Conservation (phyloP, 2,797 vertebrate genomes). For the Distichodus sexfasciatus region DNA sequence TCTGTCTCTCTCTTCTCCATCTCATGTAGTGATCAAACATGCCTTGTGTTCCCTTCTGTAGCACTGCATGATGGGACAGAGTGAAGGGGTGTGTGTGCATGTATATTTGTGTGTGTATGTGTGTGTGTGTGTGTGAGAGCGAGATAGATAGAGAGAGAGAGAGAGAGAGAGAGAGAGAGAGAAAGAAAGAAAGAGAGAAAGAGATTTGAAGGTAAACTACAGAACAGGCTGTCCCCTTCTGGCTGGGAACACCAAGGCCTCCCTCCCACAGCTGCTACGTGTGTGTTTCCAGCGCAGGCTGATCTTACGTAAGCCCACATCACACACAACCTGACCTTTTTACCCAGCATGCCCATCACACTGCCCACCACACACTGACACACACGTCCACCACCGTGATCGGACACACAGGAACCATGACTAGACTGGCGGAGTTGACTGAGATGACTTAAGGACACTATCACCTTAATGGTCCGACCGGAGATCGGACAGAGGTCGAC, state of each 20-base stretch:
- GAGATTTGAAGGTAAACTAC: too few species aligned
- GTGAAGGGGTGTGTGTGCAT: neutral
- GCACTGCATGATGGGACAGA: conserved; percentile 23
- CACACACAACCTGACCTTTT: conserved; percentile 38
- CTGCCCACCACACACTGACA: neutral
- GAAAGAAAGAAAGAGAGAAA: conserved; percentile 26
- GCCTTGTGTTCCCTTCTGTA: conserved; percentile 52
- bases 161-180: conserved; percentile 31
- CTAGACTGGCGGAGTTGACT: neutral
- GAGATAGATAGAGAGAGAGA: conserved; percentile 27
- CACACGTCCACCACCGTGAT: neutral
- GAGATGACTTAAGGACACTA: too few species aligned
- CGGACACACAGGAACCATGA: neutral
- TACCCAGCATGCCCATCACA: neutral
- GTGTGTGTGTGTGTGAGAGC: conserved; percentile 14
- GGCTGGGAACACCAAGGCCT: conserved; percentile 53
- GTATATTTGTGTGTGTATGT: conserved; percentile 7
- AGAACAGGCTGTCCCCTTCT: conserved; percentile 56
- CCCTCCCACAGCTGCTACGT: conserved; percentile 40
- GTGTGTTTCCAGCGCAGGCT: conserved; percentile 46
- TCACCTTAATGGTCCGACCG: too few species aligned
- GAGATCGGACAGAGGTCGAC: too few species aligned
- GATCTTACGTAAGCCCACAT: conserved; percentile 60
- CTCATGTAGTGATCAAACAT: conserved; percentile 51
- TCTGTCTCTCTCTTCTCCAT: conserved; percentile 3